phyloP scores from a whole-genome alignment of 2,797 vertebrate species.

The Tiaroga cobitis region DNA sequence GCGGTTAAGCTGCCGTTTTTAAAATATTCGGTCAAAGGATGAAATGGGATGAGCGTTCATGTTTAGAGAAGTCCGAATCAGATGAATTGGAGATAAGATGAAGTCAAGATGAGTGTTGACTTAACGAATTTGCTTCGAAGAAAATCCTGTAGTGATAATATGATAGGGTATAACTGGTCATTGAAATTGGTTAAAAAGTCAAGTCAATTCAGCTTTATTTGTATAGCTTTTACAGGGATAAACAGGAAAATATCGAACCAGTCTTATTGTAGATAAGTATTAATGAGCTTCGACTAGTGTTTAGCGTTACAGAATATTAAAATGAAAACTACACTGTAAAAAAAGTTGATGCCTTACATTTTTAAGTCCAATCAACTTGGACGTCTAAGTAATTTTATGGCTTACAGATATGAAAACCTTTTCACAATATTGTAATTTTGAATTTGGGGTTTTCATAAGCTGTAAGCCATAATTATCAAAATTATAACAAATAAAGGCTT shows the following conservation, averaged over 20 bases:
- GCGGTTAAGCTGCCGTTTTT: constrained; percentile 64
- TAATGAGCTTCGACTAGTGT: not conserved
- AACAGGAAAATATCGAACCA: not conserved
- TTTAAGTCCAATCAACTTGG: too few species aligned
- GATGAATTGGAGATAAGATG: constrained; percentile 61
- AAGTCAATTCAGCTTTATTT: not conserved
- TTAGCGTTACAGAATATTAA: not conserved
- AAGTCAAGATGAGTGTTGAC: constrained; percentile 67
- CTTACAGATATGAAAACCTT: too few species aligned
- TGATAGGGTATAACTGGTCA: not conserved
- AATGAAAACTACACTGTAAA: not conserved
- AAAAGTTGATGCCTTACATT: too few species aligned
- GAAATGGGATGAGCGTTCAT: constrained; percentile 55
- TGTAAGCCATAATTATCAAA: too few species aligned
- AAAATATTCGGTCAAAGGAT: constrained; percentile 56
- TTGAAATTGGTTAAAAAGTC: not conserved
- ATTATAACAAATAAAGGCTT: too few species aligned
- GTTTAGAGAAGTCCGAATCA: constrained; percentile 61
- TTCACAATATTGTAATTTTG: too few species aligned
- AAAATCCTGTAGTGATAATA: constrained; percentile 1
- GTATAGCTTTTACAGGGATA: not conserved
- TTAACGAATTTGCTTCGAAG: constrained; percentile 11
- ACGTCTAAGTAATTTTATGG: too few species aligned
- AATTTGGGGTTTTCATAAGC: too few species aligned
- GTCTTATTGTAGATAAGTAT: not conserved